Base-by-base conservation (phyloP, 2,797 vertebrate species). In the Betta splendens region DNA sequence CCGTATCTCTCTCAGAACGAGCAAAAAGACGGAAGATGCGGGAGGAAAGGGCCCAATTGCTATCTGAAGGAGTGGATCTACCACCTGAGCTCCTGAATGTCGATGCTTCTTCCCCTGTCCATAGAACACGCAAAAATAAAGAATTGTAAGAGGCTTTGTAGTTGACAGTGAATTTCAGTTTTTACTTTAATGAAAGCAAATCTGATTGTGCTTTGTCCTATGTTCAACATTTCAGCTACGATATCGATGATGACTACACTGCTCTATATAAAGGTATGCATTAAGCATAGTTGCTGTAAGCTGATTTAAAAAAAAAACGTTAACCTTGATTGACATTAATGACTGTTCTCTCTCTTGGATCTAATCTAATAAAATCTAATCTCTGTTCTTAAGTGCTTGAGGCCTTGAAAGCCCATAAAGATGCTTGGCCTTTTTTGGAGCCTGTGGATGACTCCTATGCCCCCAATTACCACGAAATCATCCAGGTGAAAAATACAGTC, bases 361-460 rank as follows among this genome's bases (percentile, higher is more conserved):
- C 7, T 45, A 2, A 29, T 38, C 7, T 45, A 1, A 28, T n/a
- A n/a, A n/a, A n/a, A n/a, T 56, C 9, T 36, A 11, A 28, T 62
- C 23, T 59, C 16, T 62, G 1, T 18, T 43, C 26, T 53, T n/a
- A 79, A 99, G 98, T 99, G 77, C 89, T 98, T 29, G 96, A 98
- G 69, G 92, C 93, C 37, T 89, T 99, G 32, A 99, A 98, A 86
- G 93, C 93, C 57, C 97, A 99, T 81, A 99, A 98, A 90, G 98
- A 99, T 57, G 92, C 97, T 15, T 99, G 98, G 98, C 98, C 98
- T 15, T 99, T 99, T 85, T 65, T 99, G 86, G 98, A 99, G 74
- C 96, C 98, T 0, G 98, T 99, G 28, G 97, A 99, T 79, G 98
- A 99, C 63, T 98, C 97, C 0, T 99, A 98, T 10, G 98, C 98